Evolutionary conservation across 2,888 invertebrate genomes (phyloP).

Genomic region (Saturnia japonica): DNA sequence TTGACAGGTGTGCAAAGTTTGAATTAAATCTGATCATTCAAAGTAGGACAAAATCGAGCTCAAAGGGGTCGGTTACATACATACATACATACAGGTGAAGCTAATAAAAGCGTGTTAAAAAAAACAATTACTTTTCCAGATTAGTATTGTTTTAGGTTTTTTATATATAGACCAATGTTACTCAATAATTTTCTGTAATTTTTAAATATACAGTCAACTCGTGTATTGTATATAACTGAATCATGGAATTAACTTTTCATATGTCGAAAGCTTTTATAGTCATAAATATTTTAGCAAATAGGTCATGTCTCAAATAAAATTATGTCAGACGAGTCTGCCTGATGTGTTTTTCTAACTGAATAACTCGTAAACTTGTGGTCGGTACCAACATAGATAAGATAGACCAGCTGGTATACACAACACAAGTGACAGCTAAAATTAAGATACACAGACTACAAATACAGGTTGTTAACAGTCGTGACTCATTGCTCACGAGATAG

Average conservation of each 20-base stretch:
- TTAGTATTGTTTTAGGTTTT: too few relatives aligned
- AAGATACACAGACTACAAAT: background rate
- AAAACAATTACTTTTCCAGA: too few relatives aligned
- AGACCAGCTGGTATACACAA: background rate
- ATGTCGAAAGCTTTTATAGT: background rate
- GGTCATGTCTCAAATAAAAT: conserved; percentile 1
- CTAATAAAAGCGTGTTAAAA: too few relatives aligned
- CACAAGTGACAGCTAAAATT: background rate
- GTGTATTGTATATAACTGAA: background rate
- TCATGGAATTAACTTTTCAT: background rate
- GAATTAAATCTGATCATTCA: too few relatives aligned
- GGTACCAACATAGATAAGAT: background rate
- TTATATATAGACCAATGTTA: too few relatives aligned
- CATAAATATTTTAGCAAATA: background rate
- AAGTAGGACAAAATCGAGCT: too few relatives aligned
- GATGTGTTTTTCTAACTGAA: conserved; percentile 8
- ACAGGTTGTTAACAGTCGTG: background rate
- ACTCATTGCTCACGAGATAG: background rate
- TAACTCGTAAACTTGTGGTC: conserved; percentile 8
- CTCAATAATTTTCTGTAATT: too few relatives aligned
- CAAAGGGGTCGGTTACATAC: too few relatives aligned
- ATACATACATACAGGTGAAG: too few relatives aligned
- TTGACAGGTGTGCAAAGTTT: too few relatives aligned
- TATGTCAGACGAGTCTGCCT: background rate
- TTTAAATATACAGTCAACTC: too few relatives aligned